These are phyloP conservation scores for Colinus virginianus DNA, from an alignment of 2,113 vertebrate genomes.

Conservation along the genomic window DNA sequence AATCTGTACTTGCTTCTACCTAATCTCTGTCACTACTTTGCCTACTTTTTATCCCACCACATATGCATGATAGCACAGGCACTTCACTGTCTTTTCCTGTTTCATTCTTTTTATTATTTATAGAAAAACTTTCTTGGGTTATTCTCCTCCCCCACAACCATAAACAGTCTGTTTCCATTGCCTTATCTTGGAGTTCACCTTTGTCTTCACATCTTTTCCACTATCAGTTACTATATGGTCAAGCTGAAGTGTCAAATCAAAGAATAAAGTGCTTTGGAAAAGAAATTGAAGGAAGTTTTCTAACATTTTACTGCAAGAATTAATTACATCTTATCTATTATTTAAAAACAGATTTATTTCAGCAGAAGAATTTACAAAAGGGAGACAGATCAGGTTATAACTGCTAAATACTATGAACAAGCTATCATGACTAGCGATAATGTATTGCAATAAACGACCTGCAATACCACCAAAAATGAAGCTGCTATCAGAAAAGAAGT, in stretches of 20 bases:
- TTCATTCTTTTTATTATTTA: not conserved
- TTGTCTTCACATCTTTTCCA: not conserved
- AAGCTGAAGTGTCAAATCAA: not conserved
- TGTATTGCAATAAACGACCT: not conserved
- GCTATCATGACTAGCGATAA: not conserved
- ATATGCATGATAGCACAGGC: not conserved
- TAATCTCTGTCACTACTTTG: not conserved
- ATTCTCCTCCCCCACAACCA: not conserved
- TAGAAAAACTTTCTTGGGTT: not conserved
- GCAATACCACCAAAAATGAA: not conserved
- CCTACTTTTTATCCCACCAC: not conserved
- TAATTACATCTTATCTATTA: not conserved
- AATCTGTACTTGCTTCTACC: not conserved
- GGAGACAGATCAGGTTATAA: not conserved
- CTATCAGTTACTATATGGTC: not conserved
- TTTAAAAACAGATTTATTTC: not conserved
- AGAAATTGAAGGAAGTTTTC: not conserved
- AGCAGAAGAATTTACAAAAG: not conserved
- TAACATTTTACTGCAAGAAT: not conserved
- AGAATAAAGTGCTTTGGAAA: not conserved
- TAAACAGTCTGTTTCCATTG: not conserved
- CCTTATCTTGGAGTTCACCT: not conserved
- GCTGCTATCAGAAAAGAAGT: not conserved
- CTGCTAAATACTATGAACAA: not conserved
- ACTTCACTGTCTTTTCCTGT: not conserved